A percentile compares a stretch with the other conserved stretches of the same genome.
These are phyloP conservation scores for Magallana angulata DNA, from an alignment of 1,140 invertebrate species.

Conservation along the genomic window DNA sequence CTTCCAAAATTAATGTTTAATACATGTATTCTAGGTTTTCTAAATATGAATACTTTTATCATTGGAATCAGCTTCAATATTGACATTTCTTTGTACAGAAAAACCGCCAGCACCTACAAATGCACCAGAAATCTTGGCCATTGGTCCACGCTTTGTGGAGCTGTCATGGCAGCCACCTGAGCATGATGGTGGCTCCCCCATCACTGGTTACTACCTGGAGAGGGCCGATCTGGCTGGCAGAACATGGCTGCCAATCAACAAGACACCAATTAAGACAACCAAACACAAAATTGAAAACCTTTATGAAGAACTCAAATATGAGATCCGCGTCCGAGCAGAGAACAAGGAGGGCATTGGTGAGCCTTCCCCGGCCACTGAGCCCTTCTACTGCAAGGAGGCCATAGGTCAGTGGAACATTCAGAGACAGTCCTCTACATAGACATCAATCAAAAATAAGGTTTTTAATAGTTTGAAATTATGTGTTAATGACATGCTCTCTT, in stretches of 20 bases:
- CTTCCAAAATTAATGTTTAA: no score
- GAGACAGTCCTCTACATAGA: background rate
- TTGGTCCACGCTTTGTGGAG: constrained; percentile 96
- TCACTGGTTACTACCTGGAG: constrained; percentile 89
- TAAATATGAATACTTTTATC: no score
- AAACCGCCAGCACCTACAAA: constrained; percentile 69
- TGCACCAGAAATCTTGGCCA: constrained; percentile 86
- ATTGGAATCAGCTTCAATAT: no score
- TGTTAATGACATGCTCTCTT: background rate
- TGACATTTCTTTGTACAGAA: constrained; percentile 57
- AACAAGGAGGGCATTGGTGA: constrained; percentile 97
- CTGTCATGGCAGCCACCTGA: constrained; percentile 97
- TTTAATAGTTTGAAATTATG: no score
- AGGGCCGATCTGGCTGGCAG: constrained; percentile 67
- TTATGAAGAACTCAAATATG: constrained; percentile 92
- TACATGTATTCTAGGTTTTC: no score
- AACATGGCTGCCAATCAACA: constrained; percentile 96
- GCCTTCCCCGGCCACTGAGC: constrained; percentile 83
- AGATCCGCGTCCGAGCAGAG: constrained; percentile 97
- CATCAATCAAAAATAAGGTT: background rate
- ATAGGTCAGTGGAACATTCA: constrained; percentile 58
- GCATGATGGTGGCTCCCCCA: constrained; percentile 97
- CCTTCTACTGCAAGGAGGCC: constrained; percentile 91
- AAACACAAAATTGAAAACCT: constrained; percentile 91
- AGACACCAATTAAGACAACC: constrained; percentile 88